These are phyloP conservation scores for Camelus dromedarius DNA, from an alignment of 2,113 vertebrate species.

Conservation along the genomic window DNA sequence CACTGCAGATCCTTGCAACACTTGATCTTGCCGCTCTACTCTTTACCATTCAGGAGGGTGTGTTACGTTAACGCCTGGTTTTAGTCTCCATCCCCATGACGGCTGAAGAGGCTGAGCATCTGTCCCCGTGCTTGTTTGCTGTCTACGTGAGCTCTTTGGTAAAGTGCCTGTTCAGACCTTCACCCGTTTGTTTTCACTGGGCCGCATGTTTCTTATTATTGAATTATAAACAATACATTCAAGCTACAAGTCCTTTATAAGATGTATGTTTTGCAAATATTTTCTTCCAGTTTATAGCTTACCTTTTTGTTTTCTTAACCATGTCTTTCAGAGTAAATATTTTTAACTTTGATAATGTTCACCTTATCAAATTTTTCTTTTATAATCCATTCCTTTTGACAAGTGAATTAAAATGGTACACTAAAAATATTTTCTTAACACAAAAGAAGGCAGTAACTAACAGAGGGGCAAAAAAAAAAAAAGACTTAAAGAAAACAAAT, in stretches of 20 bases:
- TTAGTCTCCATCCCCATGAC: conserved; percentile 9
- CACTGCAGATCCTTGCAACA: neutral
- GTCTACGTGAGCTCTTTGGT: conserved; percentile 7
- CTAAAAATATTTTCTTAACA: conserved; percentile 17
- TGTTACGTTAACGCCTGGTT: neutral
- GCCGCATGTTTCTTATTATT: conserved; percentile 44
- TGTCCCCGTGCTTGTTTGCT: neutral
- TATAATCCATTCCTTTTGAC: conserved; percentile 3
- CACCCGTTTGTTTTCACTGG: conserved; percentile 20
- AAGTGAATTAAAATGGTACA: conserved; percentile 3
- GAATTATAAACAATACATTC: conserved; percentile 35
- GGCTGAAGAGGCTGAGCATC: neutral
- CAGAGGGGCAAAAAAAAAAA: neutral
- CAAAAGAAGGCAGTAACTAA: neutral
- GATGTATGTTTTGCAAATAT: conserved; percentile 52
- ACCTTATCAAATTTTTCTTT: conserved; percentile 2
- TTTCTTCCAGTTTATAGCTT: conserved; percentile 33
- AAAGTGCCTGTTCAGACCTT: conserved; percentile 50
- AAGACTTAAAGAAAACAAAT: neutral
- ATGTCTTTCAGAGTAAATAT: neutral
- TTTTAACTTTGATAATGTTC: conserved; percentile 28
- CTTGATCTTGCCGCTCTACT: neutral
- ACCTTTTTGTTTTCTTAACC: conserved; percentile 45
- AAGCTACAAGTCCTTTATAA: neutral
- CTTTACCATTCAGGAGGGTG: neutral